Evolutionary conservation across 2,888 invertebrate species (phyloP).

Genomic region (Chydorus sphaericus): DNA sequence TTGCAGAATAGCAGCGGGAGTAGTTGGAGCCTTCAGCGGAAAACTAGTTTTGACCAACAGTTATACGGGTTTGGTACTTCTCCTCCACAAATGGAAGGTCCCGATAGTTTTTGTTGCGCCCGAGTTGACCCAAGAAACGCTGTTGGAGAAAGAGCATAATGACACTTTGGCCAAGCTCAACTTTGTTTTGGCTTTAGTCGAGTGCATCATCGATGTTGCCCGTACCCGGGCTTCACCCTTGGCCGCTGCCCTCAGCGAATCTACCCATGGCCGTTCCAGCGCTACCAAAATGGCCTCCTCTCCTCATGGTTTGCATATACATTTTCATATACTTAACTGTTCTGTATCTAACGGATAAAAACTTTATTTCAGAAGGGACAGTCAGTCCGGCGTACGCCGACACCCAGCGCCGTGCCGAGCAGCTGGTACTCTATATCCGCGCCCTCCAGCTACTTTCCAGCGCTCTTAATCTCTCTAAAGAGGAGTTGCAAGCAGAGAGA

Average conservation of each 20-base stretch:
- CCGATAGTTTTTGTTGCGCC: conserved; percentile 70
- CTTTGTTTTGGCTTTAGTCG: conserved; percentile 88
- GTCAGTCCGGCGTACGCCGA: conserved; percentile 20
- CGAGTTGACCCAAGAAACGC: conserved; percentile 86
- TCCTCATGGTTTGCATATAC: background rate
- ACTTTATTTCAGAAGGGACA: background rate
- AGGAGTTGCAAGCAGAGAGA: conserved; percentile 65
- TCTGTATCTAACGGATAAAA: background rate
- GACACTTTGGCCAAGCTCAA: conserved; percentile 92
- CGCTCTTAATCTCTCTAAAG: conserved; percentile 77
- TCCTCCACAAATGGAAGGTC: conserved; percentile 30
- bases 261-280: background rate
- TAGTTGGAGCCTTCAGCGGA: background rate
- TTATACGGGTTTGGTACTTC: conserved; percentile 5
- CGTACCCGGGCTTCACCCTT: conserved; percentile 63
- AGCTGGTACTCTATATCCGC: conserved; percentile 72
- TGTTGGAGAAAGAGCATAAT: conserved; percentile 89
- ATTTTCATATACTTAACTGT: background rate
- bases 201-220: conserved; percentile 81
- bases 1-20: background rate
- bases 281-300: conserved; percentile 1
- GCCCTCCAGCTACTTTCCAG: conserved; percentile 88
- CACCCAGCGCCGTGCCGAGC: conserved; percentile 46
- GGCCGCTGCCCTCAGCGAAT: conserved; percentile 31
- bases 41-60: background rate